A percentile compares a stretch with the other conserved stretches of the same genome.
Evolutionary conservation across 2,113 vertebrate genomes (phyloP).

Genomic region (Hydrolagus affinis): DNA sequence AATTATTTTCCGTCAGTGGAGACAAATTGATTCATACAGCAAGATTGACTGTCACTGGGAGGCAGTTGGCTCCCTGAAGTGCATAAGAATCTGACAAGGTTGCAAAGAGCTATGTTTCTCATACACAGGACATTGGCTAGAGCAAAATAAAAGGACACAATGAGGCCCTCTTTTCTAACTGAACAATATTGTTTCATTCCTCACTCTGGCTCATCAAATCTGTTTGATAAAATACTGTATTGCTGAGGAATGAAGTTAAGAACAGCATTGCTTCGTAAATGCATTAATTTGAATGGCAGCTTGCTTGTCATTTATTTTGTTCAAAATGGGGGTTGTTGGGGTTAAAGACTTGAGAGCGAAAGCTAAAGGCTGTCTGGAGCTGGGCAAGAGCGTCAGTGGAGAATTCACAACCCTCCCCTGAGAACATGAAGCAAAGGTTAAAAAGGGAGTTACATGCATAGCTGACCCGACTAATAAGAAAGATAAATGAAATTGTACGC

Average conservation of each 20-base stretch:
- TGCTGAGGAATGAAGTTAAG: background rate
- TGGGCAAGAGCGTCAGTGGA: background rate
- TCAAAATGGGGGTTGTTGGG: background rate
- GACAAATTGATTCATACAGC: slow-evolving; percentile 84
- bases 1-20: slow-evolving; percentile 92
- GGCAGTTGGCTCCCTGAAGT: slow-evolving; percentile 48
- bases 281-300: background rate
- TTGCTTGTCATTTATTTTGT: no score
- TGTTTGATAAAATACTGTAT: background rate
- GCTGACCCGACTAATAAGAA: slow-evolving; percentile 44
- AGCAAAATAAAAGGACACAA: background rate
- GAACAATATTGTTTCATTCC: background rate
- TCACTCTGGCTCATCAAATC: background rate
- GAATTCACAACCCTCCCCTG: background rate
- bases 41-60: slow-evolving; percentile 56
- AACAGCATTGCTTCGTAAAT: no score
- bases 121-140: background rate
- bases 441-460: slow-evolving; percentile 36
- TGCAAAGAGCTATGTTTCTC: slow-evolving; percentile 36
- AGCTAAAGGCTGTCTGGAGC: background rate
- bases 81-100: slow-evolving; percentile 51
- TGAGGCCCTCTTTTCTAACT: background rate
- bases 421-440: background rate
- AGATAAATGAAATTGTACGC: slow-evolving; percentile 48
- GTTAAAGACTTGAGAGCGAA: background rate